These are phyloP conservation scores for Clarias platycephalus DNA, from an alignment of 2,797 vertebrate genomes.

Conservation along the genomic window DNA sequence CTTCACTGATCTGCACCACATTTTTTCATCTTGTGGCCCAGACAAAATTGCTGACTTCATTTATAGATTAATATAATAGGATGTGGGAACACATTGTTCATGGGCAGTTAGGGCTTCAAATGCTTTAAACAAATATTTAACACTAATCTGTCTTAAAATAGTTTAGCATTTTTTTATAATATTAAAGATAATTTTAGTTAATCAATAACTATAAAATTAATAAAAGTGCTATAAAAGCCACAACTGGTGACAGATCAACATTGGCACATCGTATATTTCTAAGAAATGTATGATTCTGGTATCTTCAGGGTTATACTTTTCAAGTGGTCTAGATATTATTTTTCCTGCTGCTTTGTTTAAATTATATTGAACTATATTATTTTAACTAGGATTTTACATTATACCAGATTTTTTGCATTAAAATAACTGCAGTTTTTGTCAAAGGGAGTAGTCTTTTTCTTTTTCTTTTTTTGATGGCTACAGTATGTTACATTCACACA, in stretches of 20 bases:
- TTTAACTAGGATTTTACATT: background rate
- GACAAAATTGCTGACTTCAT: background rate
- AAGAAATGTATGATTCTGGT: background rate
- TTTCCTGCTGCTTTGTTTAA: background rate
- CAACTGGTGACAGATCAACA: background rate
- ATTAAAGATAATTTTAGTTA: background rate
- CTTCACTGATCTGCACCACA: constrained; percentile 53
- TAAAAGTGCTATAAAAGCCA: background rate
- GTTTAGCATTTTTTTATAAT: background rate
- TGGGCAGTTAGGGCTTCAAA: background rate
- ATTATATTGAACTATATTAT: background rate
- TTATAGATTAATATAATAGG: background rate
- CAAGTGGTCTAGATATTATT: background rate
- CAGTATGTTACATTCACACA: background rate
- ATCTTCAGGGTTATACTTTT: background rate
- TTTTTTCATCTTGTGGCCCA: constrained; percentile 33
- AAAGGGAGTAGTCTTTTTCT: background rate
- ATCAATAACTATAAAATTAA: background rate
- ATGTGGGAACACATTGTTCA: background rate
- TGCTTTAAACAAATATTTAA: background rate
- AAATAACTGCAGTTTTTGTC: background rate
- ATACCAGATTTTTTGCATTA: background rate
- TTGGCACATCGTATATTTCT: background rate
- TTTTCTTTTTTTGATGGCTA: background rate
- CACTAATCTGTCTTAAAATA: background rate